These are phyloP conservation scores for Cyanoramphus novaezelandiae DNA, from an alignment of 2,113 vertebrate species.

Conservation along the genomic window DNA sequence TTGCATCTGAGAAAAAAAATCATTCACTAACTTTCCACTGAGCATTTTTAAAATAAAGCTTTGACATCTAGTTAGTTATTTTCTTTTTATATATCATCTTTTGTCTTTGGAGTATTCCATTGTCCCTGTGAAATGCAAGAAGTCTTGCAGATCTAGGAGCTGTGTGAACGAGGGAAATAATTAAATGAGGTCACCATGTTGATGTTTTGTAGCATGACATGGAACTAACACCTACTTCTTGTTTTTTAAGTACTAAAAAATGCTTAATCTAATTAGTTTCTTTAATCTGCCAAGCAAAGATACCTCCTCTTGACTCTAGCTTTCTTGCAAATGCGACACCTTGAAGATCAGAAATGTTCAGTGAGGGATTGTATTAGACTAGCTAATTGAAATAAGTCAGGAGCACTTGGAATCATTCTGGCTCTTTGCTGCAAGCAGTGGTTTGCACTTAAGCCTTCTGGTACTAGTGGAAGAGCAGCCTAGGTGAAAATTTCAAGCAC, in stretches of 20 bases:
- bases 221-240: constrained; percentile 57
- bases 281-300: constrained; percentile 64
- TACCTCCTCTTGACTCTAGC: constrained; percentile 32
- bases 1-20: constrained; percentile 1
- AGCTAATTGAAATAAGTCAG: constrained; percentile 17
- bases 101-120: constrained; percentile 59
- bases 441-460: not conserved
- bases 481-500: not conserved
- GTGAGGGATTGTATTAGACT: not conserved
- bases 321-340: constrained; percentile 55
- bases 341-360: constrained; percentile 69
- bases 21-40: not conserved
- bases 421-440: not conserved
- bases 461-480: not conserved
- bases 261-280: constrained; percentile 76
- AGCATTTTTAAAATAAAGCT: constrained; percentile 1
- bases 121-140: constrained; percentile 54
- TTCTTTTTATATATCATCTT: constrained; percentile 42
- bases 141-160: constrained; percentile 40
- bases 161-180: constrained; percentile 64
- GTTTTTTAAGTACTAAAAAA: constrained; percentile 68
- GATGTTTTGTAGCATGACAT: constrained; percentile 58
- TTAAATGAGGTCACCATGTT: constrained; percentile 58
- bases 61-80: constrained; percentile 34
- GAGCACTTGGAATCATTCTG: not conserved